Evolutionary conservation across 2,888 invertebrate species (phyloP), one percentile per base, ranked within the genome.

Genomic region (Dendrolimus pini): DNA sequence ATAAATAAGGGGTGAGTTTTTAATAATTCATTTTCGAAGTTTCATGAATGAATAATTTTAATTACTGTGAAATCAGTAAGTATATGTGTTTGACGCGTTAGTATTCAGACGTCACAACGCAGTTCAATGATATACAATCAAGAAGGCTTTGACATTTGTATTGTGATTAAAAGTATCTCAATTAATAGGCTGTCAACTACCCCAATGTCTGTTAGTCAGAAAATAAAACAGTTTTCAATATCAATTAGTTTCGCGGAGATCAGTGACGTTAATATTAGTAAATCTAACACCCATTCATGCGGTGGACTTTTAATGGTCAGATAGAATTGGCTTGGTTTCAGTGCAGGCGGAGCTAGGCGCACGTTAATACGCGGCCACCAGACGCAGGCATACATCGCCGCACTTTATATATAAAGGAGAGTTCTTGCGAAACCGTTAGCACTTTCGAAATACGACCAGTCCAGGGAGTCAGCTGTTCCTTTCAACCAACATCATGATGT

Each of bases 391-490:
- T 74, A 74, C 73, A 73, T 70, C 75, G 76, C 70, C 74, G 74
- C 80, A 75, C 77, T 77, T 81, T 78, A 82, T 88, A 89, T 89
- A 89, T 84, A 89, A 47, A 83, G 59, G 73, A 78, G 83, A 80
- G 76, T 83, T 82, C 83, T 88, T 88, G 80, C 87, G 81, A 86
- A 85, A 89, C 83, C 84, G 83, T 83, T 80, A 81, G 71, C 89
- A 85, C 89, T 89, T 82, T 89, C 88, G 79, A 78, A 82, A 79
- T 72, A 80, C 78, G 80, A 75, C 77, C 78, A 77, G 84, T 81
- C 78, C 89, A 88, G 89, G 88, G 89, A 88, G 81, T 88, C 79
- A 81, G 77, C 79, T 77, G 84, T 78, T 74, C 71, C 71, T 80
- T 77, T 81, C 74, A 78, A 65, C 74, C 61, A 59, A 61, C 77